Evolutionary conservation across 2,797 vertebrate genomes (phyloP).

Genomic region (Neomorphus geoffroyi): DNA sequence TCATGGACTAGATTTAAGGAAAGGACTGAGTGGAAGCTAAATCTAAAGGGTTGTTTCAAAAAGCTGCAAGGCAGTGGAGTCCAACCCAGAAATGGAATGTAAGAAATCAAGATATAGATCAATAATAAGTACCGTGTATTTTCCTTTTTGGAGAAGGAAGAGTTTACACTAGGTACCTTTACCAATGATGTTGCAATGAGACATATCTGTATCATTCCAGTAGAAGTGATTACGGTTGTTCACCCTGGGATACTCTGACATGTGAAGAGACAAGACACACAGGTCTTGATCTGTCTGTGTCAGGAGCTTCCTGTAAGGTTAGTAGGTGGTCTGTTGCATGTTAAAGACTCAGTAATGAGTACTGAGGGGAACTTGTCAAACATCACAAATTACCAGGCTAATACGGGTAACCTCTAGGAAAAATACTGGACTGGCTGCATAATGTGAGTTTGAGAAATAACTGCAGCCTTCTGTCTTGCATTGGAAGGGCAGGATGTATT

Average conservation of each 20-base stretch:
- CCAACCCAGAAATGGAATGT: background rate
- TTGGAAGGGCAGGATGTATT: background rate
- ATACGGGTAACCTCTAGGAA: background rate
- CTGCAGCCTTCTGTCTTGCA: background rate
- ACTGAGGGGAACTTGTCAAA: background rate
- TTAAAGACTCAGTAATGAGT: background rate
- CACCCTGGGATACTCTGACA: background rate
- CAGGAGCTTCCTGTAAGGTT: background rate
- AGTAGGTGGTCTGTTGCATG: background rate
- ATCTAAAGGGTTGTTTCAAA: background rate
- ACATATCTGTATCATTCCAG: accelerated
- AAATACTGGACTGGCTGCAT: background rate
- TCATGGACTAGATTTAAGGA: background rate
- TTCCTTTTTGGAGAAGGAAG: background rate
- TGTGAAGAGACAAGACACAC: background rate
- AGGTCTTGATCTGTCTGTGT: background rate
- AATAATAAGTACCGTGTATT: background rate
- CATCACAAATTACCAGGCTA: background rate
- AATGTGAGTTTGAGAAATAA: background rate
- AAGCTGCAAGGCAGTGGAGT: background rate
- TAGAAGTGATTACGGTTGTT: background rate
- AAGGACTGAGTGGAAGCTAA: background rate
- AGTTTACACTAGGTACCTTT: background rate
- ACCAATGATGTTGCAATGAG: background rate
- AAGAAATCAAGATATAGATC: background rate